These are phyloP conservation scores for Plumapathes pennacea DNA, from an alignment of 92 coral and sea anemone species.

Conservation along the genomic window DNA sequence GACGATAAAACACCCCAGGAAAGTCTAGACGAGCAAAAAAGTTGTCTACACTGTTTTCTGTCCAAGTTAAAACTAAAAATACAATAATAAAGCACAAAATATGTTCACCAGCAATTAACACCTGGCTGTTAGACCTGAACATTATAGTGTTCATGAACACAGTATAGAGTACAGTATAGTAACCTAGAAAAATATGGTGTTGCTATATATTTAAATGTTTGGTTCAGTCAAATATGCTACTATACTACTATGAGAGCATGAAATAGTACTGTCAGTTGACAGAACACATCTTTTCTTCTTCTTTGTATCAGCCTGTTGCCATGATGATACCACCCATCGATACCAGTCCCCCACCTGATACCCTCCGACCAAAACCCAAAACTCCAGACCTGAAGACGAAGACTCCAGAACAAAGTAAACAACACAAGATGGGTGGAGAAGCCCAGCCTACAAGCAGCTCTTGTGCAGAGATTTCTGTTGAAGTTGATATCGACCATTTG, in stretches of 20 bases:
- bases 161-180: too few species aligned
- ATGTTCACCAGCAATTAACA: too few species aligned
- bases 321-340: conserved; percentile 52
- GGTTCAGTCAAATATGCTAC: neutral
- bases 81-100: too few species aligned
- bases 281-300: neutral
- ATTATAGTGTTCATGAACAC: too few species aligned
- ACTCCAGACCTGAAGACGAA: conserved; percentile 67
- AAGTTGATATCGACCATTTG: conserved; percentile 39
- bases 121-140: too few species aligned
- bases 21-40: too few species aligned
- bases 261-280: neutral
- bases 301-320: conserved; percentile 41
- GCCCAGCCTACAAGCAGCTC: conserved; percentile 15
- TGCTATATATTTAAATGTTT: too few species aligned
- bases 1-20: too few species aligned
- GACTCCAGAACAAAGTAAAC: conserved; percentile 71
- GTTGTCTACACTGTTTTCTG: too few species aligned
- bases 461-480: conserved; percentile 13
- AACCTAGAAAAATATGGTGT: too few species aligned
- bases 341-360: conserved; percentile 23
- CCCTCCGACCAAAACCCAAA: conserved; percentile 15
- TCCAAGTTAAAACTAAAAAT: too few species aligned
- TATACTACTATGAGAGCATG: conserved; percentile 3
- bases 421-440: conserved; percentile 26